Conservation (phyloP, 64 coral and sea anemone genomes). For the Pachyseris speciosa region DNA sequence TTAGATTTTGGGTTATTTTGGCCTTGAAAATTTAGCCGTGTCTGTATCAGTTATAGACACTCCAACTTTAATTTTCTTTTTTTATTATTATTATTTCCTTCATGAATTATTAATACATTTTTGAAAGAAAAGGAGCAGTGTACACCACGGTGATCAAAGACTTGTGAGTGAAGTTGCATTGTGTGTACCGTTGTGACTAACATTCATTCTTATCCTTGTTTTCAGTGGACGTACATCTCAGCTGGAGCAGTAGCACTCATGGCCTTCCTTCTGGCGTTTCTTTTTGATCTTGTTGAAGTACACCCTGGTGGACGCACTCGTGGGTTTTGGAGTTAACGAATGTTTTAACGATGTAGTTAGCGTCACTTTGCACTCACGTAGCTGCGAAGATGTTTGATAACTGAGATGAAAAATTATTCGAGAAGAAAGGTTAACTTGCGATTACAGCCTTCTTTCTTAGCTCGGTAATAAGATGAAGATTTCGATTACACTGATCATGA, state of each 20-base stretch:
- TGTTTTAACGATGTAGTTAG: constrained; percentile 15
- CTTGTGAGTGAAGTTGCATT: too few relatives aligned
- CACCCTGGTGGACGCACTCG: constrained; percentile 15
- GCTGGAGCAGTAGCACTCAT: constrained; percentile 30
- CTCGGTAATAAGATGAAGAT: background rate
- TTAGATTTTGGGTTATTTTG: too few relatives aligned
- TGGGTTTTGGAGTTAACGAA: constrained; percentile 35
- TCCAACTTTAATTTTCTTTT: too few relatives aligned
- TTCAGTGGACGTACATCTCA: constrained; percentile 35
- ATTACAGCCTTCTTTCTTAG: background rate
- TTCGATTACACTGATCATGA: background rate
- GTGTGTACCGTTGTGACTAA: background rate
- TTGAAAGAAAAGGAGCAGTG: too few relatives aligned
- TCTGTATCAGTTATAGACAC: too few relatives aligned
- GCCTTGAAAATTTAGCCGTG: too few relatives aligned
- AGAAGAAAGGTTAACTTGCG: background rate
- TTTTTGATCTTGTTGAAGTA: constrained; percentile 50
- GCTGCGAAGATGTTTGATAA: background rate
- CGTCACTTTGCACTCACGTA: background rate
- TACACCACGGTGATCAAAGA: too few relatives aligned
- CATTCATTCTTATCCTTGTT: background rate
- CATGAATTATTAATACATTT: too few relatives aligned
- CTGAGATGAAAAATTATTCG: background rate
- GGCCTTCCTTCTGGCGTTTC: constrained; percentile 49
- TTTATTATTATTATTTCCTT: too few relatives aligned